These are phyloP conservation scores for Thaumatotibia leucotreta DNA, from an alignment of 1,140 invertebrate species.

Conservation along the genomic window DNA sequence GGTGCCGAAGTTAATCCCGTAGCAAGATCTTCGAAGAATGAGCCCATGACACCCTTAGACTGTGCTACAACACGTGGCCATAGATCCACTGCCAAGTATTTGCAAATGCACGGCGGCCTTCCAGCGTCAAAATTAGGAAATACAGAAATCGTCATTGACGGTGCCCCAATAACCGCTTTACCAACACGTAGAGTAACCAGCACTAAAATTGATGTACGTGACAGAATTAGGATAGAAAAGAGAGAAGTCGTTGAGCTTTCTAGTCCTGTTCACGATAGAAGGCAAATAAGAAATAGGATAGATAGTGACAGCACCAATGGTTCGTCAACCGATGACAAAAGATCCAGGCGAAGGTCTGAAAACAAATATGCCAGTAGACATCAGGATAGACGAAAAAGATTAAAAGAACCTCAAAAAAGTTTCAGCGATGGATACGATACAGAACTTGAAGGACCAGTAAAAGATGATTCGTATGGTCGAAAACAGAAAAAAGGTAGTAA, in stretches of 20 bases:
- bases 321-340: conserved; percentile 42
- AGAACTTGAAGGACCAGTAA: conserved; percentile 49
- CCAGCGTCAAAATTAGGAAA: conserved; percentile 83
- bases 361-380: conserved; percentile 39
- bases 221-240: conserved; percentile 73
- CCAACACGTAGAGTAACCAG: conserved; percentile 71
- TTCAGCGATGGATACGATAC: conserved; percentile 74
- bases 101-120: conserved; percentile 93
- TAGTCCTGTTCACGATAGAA: conserved; percentile 48
- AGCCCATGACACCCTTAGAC: conserved; percentile 92
- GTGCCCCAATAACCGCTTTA: conserved; percentile 57
- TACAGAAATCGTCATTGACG: conserved; percentile 68
- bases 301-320: conserved; percentile 44
- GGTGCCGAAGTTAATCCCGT: conserved; percentile 90
- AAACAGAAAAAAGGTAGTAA: conserved; percentile 46
- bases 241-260: conserved; percentile 71
- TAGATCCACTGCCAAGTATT: conserved; percentile 93
- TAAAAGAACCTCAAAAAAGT: conserved; percentile 61
- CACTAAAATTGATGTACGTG: conserved; percentile 72
- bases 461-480: conserved; percentile 35
- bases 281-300: conserved; percentile 37
- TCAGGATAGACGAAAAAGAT: conserved; percentile 46
- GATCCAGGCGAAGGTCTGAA: conserved; percentile 40
- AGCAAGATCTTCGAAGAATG: conserved; percentile 88
- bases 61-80: conserved; percentile 91